These are phyloP conservation scores for Lophius americanus DNA, from an alignment of 2,797 vertebrate species.

Conservation along the genomic window DNA sequence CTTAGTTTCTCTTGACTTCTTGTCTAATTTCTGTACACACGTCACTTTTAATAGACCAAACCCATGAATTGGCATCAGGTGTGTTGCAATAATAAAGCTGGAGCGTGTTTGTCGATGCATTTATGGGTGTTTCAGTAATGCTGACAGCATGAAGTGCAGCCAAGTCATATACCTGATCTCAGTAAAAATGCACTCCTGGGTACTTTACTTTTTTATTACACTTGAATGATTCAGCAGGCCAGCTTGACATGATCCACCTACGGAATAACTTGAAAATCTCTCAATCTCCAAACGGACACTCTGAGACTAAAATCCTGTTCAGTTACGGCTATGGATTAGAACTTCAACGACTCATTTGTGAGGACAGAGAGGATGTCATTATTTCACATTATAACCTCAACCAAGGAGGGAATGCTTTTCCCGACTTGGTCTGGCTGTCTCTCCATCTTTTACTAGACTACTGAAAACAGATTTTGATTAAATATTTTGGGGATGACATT, in stretches of 20 bases:
- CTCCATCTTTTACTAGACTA: too few relatives aligned
- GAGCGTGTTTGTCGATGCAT: conserved; percentile 46
- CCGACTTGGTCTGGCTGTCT: too few relatives aligned
- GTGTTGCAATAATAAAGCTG: conserved; percentile 42
- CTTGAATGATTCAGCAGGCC: conserved; percentile 43
- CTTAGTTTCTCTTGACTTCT: conserved; percentile 6
- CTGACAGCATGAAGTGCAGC: conserved; percentile 61
- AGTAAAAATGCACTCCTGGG: conserved; percentile 50
- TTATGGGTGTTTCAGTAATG: conserved; percentile 57
- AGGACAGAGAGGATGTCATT: conserved; percentile 4
- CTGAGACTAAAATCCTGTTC: conserved; percentile 23
- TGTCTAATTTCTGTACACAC: conserved; percentile 15
- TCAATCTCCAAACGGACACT: conserved; percentile 39
- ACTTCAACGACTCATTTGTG: conserved; percentile 14
- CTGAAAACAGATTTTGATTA: too few relatives aligned
- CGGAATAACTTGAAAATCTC: conserved; percentile 49
- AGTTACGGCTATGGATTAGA: conserved; percentile 36
- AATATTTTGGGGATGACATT: too few relatives aligned
- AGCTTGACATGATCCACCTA: conserved; percentile 45
- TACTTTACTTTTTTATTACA: conserved; percentile 54
- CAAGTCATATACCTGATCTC: conserved; percentile 53
- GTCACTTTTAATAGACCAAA: conserved; percentile 38
- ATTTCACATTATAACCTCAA: not conserved
- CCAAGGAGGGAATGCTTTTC: too few relatives aligned
- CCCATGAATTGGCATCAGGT: conserved; percentile 26